These are phyloP conservation scores for Nibea albiflora DNA, from an alignment of 2,113 vertebrate species.

Conservation along the genomic window DNA sequence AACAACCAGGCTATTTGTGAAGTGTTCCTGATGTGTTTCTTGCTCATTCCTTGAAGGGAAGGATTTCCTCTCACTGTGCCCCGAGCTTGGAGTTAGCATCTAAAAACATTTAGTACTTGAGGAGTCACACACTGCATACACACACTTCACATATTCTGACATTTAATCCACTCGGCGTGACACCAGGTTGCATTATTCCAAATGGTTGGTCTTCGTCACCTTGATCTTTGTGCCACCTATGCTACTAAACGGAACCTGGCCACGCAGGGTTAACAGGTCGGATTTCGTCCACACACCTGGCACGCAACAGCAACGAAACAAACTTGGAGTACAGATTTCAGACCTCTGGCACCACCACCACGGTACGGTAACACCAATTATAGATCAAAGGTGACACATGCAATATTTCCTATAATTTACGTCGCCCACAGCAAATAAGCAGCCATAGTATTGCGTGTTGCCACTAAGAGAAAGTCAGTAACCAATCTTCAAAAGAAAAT, in stretches of 20 bases:
- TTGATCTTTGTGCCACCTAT: too few species aligned
- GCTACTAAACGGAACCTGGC: too few species aligned
- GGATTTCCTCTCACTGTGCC: background rate
- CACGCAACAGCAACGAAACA: background rate
- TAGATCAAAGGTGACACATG: background rate
- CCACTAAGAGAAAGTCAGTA: background rate
- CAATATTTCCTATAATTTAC: background rate
- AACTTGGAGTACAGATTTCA: background rate
- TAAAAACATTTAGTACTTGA: too few species aligned
- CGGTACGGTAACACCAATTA: too few species aligned
- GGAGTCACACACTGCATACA: too few species aligned
- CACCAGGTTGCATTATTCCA: background rate
- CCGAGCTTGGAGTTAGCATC: too few species aligned
- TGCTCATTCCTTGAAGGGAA: background rate
- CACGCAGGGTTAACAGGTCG: too few species aligned
- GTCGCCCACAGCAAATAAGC: background rate
- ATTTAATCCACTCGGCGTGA: too few species aligned
- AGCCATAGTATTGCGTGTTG: slow-evolving; percentile 10
- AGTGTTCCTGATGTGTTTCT: background rate
- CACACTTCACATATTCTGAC: too few species aligned
- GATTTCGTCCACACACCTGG: too few species aligned
- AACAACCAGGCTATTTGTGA: background rate
- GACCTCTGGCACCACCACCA: background rate
- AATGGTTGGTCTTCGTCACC: background rate
- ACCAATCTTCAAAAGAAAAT: too few species aligned